Evolutionary conservation across 1,140 invertebrate genomes (phyloP).

Genomic region (Pseudomyrmex pallidus): DNA sequence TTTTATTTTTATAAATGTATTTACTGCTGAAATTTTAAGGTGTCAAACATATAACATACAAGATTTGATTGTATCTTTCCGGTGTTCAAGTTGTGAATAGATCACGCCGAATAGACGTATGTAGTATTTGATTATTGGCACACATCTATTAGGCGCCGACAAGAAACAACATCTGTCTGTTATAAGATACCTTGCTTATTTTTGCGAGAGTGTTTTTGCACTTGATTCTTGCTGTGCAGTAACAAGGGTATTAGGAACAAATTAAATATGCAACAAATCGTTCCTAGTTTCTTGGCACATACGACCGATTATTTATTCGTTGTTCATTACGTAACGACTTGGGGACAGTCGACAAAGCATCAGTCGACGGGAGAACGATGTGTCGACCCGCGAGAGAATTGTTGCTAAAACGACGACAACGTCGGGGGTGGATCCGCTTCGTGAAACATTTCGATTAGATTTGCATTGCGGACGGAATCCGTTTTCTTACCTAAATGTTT

Average conservation of each 20-base stretch:
- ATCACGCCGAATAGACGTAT: slow-evolving; percentile 15
- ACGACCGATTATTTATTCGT: slow-evolving; percentile 62
- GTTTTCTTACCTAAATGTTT: slow-evolving; percentile 21
- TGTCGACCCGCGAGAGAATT: slow-evolving; percentile 49
- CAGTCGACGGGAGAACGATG: slow-evolving; percentile 48
- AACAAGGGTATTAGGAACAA: slow-evolving; percentile 25
- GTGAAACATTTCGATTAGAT: slow-evolving; percentile 46
- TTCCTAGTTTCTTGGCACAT: slow-evolving; percentile 56
- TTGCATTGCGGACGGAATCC: slow-evolving; percentile 9
- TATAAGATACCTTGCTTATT: background rate
- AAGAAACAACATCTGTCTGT: slow-evolving; percentile 39
- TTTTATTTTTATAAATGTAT: background rate
- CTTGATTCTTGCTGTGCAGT: slow-evolving; percentile 14
- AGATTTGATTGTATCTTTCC: slow-evolving; percentile 2
- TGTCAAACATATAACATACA: background rate
- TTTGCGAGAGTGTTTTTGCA: background rate
- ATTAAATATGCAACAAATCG: slow-evolving; percentile 59
- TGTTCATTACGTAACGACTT: slow-evolving; percentile 60
- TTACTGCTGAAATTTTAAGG: background rate
- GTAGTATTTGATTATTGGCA: slow-evolving; percentile 35
- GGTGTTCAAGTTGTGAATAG: slow-evolving; percentile 25
- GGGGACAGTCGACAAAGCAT: slow-evolving; percentile 55
- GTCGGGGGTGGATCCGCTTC: slow-evolving; percentile 35
- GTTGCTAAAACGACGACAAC: slow-evolving; percentile 25
- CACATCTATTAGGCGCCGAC: slow-evolving; percentile 31